Conservation (phyloP, 2,113 vertebrate genomes). For the Rutilus rutilus region DNA sequence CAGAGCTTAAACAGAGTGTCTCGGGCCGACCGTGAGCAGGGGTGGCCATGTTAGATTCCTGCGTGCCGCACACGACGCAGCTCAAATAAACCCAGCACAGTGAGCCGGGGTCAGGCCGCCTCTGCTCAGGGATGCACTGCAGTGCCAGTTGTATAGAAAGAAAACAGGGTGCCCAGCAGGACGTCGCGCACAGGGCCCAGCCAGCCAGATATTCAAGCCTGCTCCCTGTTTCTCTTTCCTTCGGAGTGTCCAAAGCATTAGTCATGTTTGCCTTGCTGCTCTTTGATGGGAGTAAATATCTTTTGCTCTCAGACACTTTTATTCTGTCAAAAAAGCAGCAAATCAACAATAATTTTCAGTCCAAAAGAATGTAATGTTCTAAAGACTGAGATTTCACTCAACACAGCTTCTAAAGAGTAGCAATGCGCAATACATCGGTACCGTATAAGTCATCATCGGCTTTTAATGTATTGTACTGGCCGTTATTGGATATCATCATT, state of each 20-base stretch:
- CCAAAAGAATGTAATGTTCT: conserved; percentile 23
- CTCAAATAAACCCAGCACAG: conserved; percentile 75
- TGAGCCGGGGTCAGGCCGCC: conserved; percentile 62
- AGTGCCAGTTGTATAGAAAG: conserved; percentile 72
- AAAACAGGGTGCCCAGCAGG: conserved; percentile 73
- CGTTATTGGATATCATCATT: neutral
- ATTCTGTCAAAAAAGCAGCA: conserved; percentile 57
- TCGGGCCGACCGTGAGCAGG: conserved; percentile 14
- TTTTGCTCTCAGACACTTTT: conserved; percentile 45
- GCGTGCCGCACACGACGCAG: conserved; percentile 70
- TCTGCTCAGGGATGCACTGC: conserved; percentile 47
- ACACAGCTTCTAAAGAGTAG: neutral
- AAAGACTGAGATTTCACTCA: conserved; percentile 3
- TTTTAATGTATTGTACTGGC: neutral
- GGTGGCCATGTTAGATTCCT: conserved; percentile 54
- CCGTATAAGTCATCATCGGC: neutral
- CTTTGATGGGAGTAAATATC: conserved; percentile 64
- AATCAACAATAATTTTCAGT: conserved; percentile 48
- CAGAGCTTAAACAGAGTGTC: conserved; percentile 46
- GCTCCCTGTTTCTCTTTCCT: conserved; percentile 73
- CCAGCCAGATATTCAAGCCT: conserved; percentile 60
- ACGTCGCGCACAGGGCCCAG: conserved; percentile 45
- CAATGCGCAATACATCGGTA: neutral
- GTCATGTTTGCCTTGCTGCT: conserved; percentile 64
- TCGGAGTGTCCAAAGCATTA: conserved; percentile 61